Evolutionary conservation across 2,888 invertebrate genomes (phyloP).

Genomic region (Aricia artaxerxes): DNA sequence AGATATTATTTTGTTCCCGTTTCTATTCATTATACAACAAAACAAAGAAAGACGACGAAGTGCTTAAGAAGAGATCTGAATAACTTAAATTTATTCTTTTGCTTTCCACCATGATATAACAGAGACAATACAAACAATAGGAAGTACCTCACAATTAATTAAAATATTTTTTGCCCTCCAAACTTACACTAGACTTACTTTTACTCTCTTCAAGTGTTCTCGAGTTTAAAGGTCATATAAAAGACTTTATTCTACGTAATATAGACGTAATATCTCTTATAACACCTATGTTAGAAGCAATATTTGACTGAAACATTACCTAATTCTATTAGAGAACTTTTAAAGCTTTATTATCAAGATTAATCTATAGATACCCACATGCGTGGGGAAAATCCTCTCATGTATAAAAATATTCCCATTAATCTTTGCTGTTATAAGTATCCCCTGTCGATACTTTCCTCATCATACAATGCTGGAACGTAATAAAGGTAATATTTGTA

Average conservation of each 20-base stretch:
- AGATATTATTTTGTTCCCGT: slow-evolving; percentile 30
- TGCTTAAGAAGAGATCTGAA: slow-evolving; percentile 30
- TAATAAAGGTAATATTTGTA: too few relatives aligned
- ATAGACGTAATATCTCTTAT: too few relatives aligned
- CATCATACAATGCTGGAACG: not conserved
- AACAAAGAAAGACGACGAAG: slow-evolving; percentile 32
- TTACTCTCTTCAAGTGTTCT: not conserved
- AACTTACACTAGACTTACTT: slow-evolving; percentile 15
- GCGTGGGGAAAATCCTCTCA: not conserved
- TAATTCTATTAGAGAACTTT: too few relatives aligned
- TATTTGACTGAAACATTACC: not conserved
- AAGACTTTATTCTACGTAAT: not conserved
- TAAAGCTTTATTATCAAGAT: not conserved
- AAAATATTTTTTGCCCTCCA: slow-evolving; percentile 23
- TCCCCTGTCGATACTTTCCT: not conserved
- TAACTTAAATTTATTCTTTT: slow-evolving; percentile 33
- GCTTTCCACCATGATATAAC: slow-evolving; percentile 16
- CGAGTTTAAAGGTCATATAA: not conserved
- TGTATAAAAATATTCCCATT: slow-evolving; percentile 6
- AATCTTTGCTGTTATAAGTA: slow-evolving; percentile 3
- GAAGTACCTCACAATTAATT: slow-evolving; percentile 27
- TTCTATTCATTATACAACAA: slow-evolving; percentile 25
- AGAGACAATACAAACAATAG: slow-evolving; percentile 30
- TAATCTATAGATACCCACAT: not conserved
- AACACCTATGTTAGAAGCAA: not conserved